These are phyloP conservation scores for Zonotrichia leucophrys DNA, from an alignment of 2,113 vertebrate genomes.

Conservation along the genomic window DNA sequence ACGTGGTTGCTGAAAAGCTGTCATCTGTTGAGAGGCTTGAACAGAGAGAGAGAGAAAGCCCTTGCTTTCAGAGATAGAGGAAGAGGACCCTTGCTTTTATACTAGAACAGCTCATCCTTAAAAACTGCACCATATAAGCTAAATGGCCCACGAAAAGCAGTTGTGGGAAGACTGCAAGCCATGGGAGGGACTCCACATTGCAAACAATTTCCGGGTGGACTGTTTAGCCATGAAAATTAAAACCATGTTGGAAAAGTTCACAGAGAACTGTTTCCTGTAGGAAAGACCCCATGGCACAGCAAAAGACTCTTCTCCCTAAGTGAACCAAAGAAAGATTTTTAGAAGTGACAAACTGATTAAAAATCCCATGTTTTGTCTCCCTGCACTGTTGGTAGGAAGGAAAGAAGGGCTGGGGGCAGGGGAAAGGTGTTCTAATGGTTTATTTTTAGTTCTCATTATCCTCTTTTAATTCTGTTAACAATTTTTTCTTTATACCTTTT, in stretches of 20 bases:
- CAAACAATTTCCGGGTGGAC: neutral
- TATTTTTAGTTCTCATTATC: neutral
- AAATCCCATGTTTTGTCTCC: neutral
- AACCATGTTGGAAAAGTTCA: neutral
- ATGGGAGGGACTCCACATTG: too few species aligned
- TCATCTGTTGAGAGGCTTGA: too few species aligned
- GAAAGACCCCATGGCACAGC: neutral
- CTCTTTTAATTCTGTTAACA: too few species aligned
- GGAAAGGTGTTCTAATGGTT: neutral
- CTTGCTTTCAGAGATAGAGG: too few species aligned
- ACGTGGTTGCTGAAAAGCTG: too few species aligned
- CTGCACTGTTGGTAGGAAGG: neutral
- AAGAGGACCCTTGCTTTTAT: too few species aligned
- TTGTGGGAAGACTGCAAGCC: too few species aligned
- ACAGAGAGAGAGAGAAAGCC: too few species aligned
- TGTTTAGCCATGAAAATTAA: neutral
- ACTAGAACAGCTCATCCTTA: too few species aligned
- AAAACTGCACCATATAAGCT: too few species aligned
- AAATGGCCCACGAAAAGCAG: too few species aligned
- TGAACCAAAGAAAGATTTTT: neutral
- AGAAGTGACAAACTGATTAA: neutral
- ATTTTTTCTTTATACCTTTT: too few species aligned
- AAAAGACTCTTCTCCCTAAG: neutral
- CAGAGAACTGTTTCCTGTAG: neutral
- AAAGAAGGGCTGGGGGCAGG: neutral